phyloP scores from a whole-genome alignment of 1,140 invertebrate genomes.

The Lordiphosa clarofinis region DNA sequence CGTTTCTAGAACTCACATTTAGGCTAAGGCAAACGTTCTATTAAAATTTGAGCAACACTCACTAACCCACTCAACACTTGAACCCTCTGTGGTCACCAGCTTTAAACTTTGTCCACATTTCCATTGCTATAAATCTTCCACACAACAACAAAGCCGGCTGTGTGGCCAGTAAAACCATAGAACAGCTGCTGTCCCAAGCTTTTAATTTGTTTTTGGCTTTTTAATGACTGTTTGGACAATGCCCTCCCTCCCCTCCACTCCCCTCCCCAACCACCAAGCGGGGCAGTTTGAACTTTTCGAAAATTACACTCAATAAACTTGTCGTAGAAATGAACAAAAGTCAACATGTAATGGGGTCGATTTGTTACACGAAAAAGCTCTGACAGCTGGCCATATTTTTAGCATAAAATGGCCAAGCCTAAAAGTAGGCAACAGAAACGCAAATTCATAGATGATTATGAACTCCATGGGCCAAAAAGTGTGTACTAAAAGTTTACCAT shows the following conservation, averaged over 20 bases:
- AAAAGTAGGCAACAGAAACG: conserved; percentile 49
- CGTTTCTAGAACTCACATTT: conserved; percentile 39
- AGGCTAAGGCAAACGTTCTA: conserved; percentile 63
- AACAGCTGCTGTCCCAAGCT: neutral
- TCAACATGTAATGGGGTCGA: conserved; percentile 4
- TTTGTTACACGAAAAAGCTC: conserved; percentile 26
- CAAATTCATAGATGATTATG: too few relatives aligned
- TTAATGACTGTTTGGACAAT: conserved; percentile 6
- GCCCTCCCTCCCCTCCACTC: neutral
- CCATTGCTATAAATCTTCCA: neutral
- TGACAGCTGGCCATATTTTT: conserved; percentile 22
- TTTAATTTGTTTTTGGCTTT: conserved; percentile 6
- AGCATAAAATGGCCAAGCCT: conserved; percentile 37
- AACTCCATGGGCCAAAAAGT: too few relatives aligned
- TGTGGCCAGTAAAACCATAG: too few relatives aligned
- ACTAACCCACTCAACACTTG: too few relatives aligned
- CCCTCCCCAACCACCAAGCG: neutral
- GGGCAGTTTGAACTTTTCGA: conserved; percentile 12
- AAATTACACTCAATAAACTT: conserved; percentile 25
- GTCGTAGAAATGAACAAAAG: conserved; percentile 9
- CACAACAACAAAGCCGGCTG: neutral
- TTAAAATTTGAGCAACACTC: neutral
- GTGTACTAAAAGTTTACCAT: too few relatives aligned
- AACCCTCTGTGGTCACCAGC: neutral
- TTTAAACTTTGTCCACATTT: conserved; percentile 1